These are phyloP conservation scores for Tamias sibiricus DNA, from an alignment of 2,113 vertebrate genomes.

Conservation along the genomic window DNA sequence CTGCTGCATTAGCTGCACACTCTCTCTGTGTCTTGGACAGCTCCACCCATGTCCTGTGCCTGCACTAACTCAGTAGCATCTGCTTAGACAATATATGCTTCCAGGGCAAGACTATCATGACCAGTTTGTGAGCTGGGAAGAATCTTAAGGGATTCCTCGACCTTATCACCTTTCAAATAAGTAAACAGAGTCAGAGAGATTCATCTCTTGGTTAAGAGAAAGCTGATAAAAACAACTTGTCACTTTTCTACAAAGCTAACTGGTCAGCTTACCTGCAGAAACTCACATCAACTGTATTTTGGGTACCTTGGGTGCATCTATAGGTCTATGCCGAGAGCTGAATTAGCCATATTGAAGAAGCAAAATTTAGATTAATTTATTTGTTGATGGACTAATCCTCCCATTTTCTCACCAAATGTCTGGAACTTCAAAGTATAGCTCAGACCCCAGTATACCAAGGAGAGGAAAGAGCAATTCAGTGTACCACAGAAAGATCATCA, in stretches of 20 bases:
- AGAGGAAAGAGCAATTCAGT: not conserved
- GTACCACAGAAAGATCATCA: not conserved
- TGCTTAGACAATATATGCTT: not conserved
- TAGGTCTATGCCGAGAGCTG: not conserved
- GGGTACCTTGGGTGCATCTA: not conserved
- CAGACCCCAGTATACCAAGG: not conserved
- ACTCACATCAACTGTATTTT: not conserved
- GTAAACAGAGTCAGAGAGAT: not conserved
- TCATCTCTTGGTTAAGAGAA: not conserved
- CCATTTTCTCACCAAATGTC: not conserved
- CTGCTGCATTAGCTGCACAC: not conserved
- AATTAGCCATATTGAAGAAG: not conserved
- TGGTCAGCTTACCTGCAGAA: not conserved
- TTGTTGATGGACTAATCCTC: not conserved
- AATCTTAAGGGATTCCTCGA: not conserved
- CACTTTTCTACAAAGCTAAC: not conserved
- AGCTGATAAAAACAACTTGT: not conserved
- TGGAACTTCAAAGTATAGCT: not conserved
- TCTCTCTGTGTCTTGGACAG: not conserved
- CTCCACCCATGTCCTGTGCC: fast-evolving
- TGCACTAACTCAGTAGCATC: not conserved
- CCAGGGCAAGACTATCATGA: not conserved
- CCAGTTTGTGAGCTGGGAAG: not conserved
- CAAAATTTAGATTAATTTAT: slow-evolving; percentile 18
- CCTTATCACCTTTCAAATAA: not conserved